Conservation (phyloP, 92 coral and sea anemone species). For the Heteractis magnifica region DNA sequence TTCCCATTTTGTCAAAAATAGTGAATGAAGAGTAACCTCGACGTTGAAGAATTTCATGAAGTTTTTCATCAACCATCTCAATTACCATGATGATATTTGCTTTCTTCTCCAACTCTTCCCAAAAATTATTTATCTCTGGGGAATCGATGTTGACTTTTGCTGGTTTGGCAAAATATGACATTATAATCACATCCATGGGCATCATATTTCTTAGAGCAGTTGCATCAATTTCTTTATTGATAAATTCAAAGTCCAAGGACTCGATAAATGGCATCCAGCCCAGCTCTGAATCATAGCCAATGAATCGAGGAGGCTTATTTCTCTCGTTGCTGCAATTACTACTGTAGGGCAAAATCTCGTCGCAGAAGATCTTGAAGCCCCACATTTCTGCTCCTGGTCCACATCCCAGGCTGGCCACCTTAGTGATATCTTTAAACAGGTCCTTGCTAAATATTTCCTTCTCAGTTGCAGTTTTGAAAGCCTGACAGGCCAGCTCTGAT, state of each 20-base stretch:
- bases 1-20: slow-evolving; percentile 12
- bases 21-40: slow-evolving; percentile 25
- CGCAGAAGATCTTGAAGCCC: slow-evolving; percentile 58
- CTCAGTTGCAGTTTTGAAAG: slow-evolving; percentile 40
- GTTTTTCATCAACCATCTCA: slow-evolving; percentile 34
- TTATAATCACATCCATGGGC: slow-evolving; percentile 49
- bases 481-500: slow-evolving; percentile 37
- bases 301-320: slow-evolving; percentile 38
- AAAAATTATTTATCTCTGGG: slow-evolving; percentile 32
- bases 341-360: slow-evolving; percentile 58
- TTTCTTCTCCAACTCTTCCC: slow-evolving; percentile 57
- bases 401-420: slow-evolving; percentile 54
- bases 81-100: slow-evolving; percentile 57
- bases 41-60: slow-evolving; percentile 16
- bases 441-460: slow-evolving; percentile 25
- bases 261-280: slow-evolving; percentile 72
- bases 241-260: slow-evolving; percentile 52
- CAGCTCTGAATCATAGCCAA: slow-evolving; percentile 55
- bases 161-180: slow-evolving; percentile 45
- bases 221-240: slow-evolving; percentile 28
- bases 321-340: slow-evolving; percentile 14
- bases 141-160: slow-evolving; percentile 13
- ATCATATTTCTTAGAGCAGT: slow-evolving; percentile 32
- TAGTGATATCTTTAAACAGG: slow-evolving; percentile 36
- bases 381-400: slow-evolving; percentile 66